A percentile compares a stretch with the other conserved stretches of the same genome.
These are phyloP conservation scores for Nettapus auritus DNA, from an alignment of 2,113 vertebrate species.

Conservation along the genomic window DNA sequence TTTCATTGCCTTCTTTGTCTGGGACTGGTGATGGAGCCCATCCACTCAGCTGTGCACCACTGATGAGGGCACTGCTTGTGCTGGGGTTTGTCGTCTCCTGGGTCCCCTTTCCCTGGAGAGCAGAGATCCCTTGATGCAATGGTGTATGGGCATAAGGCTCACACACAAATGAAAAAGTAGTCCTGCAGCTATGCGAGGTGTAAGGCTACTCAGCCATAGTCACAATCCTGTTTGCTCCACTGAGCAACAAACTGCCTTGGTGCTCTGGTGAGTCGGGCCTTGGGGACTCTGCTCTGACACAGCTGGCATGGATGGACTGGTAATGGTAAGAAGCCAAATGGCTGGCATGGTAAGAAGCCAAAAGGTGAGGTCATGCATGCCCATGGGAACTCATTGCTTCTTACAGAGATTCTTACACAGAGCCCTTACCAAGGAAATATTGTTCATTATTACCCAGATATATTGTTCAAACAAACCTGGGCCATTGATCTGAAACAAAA, in stretches of 20 bases:
- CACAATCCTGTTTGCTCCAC: not conserved
- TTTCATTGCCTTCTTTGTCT: not conserved
- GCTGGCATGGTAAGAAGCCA: not conserved
- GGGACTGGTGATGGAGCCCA: not conserved
- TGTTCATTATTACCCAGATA: too few relatives aligned
- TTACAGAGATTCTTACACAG: not conserved
- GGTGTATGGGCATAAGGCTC: not conserved
- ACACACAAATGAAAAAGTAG: accelerated
- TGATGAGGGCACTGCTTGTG: not conserved
- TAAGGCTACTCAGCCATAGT: not conserved
- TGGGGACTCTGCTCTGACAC: not conserved
- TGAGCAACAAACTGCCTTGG: not conserved
- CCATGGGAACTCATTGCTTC: not conserved
- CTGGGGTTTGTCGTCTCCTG: not conserved
- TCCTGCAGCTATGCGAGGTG: not conserved
- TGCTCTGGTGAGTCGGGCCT: accelerated
- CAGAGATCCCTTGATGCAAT: not conserved
- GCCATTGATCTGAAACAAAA: not conserved
- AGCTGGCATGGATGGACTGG: not conserved
- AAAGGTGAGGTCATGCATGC: not conserved
- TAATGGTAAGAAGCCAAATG: not conserved
- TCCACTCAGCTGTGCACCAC: not conserved
- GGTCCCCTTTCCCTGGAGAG: not conserved
- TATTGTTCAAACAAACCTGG: not conserved
- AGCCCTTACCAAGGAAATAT: not conserved